phyloP scores from a whole-genome alignment of 2,797 vertebrate genomes.

The Coluber constrictor region DNA sequence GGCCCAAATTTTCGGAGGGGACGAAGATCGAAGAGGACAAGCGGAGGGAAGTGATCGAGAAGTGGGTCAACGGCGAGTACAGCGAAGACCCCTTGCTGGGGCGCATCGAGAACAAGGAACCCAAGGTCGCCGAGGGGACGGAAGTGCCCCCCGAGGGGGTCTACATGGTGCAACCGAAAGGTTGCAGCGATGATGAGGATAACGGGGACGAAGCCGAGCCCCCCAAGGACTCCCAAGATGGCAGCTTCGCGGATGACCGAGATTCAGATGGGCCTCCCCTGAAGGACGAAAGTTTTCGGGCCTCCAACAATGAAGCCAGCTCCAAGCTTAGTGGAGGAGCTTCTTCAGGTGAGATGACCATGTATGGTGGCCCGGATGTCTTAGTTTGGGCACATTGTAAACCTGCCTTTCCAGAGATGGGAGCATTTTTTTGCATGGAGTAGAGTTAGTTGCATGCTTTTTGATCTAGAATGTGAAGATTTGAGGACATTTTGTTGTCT shows the following conservation, averaged over 20 bases:
- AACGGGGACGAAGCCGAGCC: conserved; percentile 74
- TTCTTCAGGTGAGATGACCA: conserved; percentile 65
- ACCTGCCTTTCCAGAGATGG: too few relatives aligned
- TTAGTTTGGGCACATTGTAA: accelerated
- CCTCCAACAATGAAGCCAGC: conserved; percentile 67
- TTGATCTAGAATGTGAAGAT: accelerated
- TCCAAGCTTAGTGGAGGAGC: conserved; percentile 72
- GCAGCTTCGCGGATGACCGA: conserved; percentile 78
- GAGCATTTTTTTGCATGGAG: too few relatives aligned
- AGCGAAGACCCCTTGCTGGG: conserved; percentile 79
- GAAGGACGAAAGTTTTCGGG: conserved; percentile 77
- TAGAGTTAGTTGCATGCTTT: too few relatives aligned
- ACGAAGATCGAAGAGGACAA: conserved; percentile 92
- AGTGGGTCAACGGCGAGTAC: conserved; percentile 98
- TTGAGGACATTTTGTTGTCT: too few relatives aligned
- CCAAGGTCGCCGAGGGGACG: conserved; percentile 66
- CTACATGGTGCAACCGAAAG: conserved; percentile 97
- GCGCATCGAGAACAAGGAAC: conserved; percentile 68
- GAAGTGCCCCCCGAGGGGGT: conserved; percentile 90
- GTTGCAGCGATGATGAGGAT: conserved; percentile 95
- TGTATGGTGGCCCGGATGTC: too few relatives aligned
- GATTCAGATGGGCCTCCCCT: conserved; percentile 75
- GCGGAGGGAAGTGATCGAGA: conserved; percentile 95
- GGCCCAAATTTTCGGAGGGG: conserved; percentile 77
- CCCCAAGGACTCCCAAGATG: conserved; percentile 72